A percentile compares a stretch with the other conserved stretches of the same genome.
Evolutionary conservation across 2,888 invertebrate genomes (phyloP).

Genomic region (Epsilonema sp.): DNA sequence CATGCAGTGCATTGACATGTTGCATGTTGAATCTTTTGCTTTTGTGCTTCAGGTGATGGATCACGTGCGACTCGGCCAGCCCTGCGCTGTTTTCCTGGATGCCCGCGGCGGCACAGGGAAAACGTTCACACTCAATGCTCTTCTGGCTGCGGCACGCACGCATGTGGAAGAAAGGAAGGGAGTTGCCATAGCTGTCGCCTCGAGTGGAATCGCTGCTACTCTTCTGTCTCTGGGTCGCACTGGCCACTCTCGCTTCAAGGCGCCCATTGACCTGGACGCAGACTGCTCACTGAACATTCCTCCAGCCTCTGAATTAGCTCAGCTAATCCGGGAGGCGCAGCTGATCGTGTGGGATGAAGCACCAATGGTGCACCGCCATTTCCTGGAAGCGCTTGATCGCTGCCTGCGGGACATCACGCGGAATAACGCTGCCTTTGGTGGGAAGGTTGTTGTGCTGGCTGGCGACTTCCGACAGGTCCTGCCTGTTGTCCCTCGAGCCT

Average conservation of each 20-base stretch:
- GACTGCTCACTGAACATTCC: background rate
- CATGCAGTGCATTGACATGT: no score
- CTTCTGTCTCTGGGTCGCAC: background rate
- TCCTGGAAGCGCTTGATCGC: conserved; percentile 9
- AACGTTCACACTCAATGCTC: background rate
- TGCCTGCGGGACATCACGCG: background rate
- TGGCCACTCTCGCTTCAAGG: background rate
- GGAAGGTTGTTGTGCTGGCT: conserved; percentile 10
- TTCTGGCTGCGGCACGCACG: background rate
- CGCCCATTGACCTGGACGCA: background rate
- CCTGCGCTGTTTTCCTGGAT: no score
- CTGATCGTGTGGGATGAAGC: conserved; percentile 13
- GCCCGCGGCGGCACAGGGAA: background rate
- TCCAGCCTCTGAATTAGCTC: background rate
- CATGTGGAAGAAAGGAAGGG: background rate
- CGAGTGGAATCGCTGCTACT: background rate
- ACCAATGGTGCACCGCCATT: conserved; percentile 8
- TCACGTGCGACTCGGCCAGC: no score
- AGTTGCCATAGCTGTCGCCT: background rate
- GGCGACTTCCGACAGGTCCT: conserved; percentile 14
- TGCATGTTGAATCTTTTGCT: no score
- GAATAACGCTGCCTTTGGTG: conserved; percentile 7
- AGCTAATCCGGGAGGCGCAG: conserved; percentile 2
- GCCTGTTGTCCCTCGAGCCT: conserved; percentile 8
- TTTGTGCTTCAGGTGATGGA: no score